These are phyloP conservation scores for Desmophyllum pertusum DNA, from an alignment of 92 coral and sea anemone genomes.

Conservation along the genomic window DNA sequence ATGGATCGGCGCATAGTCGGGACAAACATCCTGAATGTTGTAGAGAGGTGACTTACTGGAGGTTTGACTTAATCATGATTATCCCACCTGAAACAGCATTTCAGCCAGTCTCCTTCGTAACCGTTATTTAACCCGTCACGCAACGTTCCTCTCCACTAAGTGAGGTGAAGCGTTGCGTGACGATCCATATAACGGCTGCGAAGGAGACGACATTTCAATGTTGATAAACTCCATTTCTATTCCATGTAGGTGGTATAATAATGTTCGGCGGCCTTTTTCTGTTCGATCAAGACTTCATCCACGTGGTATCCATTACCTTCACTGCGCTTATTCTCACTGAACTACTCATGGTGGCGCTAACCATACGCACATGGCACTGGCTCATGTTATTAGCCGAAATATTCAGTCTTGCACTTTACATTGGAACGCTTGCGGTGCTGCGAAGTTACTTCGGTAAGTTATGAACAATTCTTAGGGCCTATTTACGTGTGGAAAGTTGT, in stretches of 20 bases:
- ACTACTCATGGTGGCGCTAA: constrained; percentile 94
- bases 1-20: too few species aligned
- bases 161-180: neutral
- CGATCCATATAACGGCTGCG: too few species aligned
- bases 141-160: neutral
- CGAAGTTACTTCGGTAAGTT: constrained; percentile 91
- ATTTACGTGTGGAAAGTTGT: too few species aligned
- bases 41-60: too few species aligned
- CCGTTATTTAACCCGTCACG: neutral
- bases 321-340: constrained; percentile 96
- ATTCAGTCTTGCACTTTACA: constrained; percentile 82
- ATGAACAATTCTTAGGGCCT: too few species aligned
- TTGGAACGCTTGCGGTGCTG: constrained; percentile 82
- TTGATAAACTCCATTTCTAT: neutral
- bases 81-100: too few species aligned
- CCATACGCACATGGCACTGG: constrained; percentile 99
- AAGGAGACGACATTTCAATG: too few species aligned
- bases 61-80: too few species aligned
- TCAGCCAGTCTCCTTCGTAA: too few species aligned
- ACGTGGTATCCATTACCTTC: constrained; percentile 96
- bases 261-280: constrained; percentile 97
- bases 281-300: constrained; percentile 92
- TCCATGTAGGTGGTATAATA: constrained; percentile 78
- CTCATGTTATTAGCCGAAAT: constrained; percentile 91
- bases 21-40: too few species aligned